Base-by-base conservation (phyloP, 1,140 invertebrate genomes). In the Chionoecetes opilio region DNA sequence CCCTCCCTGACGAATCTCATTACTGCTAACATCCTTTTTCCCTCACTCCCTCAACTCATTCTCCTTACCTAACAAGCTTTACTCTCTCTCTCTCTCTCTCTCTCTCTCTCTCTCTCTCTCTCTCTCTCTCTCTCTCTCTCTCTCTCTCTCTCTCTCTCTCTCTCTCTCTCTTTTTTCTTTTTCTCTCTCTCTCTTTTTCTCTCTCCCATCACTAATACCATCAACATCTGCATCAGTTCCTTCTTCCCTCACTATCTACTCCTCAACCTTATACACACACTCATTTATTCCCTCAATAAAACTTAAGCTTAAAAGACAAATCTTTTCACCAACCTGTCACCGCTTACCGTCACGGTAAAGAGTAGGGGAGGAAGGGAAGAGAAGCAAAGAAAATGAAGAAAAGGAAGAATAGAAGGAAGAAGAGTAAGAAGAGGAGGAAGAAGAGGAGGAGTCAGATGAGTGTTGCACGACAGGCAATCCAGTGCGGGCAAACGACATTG, bases 401-500 rank as follows among this genome's bases (percentile, higher is more conserved):
- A 6, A 38, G 34, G 34, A 53, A 53, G 37, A 38, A 34, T 8
- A 26, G 31, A 31, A 38, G 26, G 85, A 32, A 38, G 85, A 87
- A 38, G 32, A 86, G 84, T 11, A 37, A 29, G 9, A 86, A 31
- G 29, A 26, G 35, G 29, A 31, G 29, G 85, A 87, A 26, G 37
- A 38, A 26, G 37, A 38, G 26, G n/a, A 38, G 9, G 31, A 31
- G 32, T 29, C 32, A 38, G 37, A 32, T 37, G 85, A 87, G 85
- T 26, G 85, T 26, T n/a, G 63, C 63, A n/a, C 63, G 63, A 21
- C 63, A 26, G 26, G 63, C 63, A 75, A 75, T 75, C 63, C 63
- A n/a, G 63, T 5, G 21, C 1, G 63, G 21, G 63, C 85, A 87
- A 38, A 87, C 85, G 85, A 87, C 34, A 87, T 87, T 87, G 85